Percentiles rank a stretch among this genome's conserved stretches.
Evolutionary conservation across 2,888 invertebrate genomes (phyloP).

Genomic region (Hedychridium roseum): DNA sequence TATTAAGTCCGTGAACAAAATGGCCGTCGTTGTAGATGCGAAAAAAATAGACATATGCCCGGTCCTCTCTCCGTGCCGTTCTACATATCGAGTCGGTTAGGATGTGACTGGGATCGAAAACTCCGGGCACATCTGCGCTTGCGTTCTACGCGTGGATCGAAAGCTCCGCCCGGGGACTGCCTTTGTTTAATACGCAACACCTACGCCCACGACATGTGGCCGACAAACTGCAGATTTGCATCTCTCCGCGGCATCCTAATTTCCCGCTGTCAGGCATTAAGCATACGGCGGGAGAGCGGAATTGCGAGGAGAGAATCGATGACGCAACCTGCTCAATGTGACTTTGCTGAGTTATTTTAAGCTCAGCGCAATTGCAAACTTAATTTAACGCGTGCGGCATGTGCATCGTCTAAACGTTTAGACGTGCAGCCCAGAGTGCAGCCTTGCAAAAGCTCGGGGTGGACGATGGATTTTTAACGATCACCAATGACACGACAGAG

Average conservation of each 20-base stretch:
- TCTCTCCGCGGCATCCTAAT: slow-evolving; percentile 25
- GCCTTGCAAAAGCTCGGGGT: no score
- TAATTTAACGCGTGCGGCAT: no score
- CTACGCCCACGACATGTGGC: slow-evolving; percentile 56
- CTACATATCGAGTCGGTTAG: slow-evolving; percentile 22
- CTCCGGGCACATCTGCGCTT: slow-evolving; percentile 26
- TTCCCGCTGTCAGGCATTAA: slow-evolving; percentile 12
- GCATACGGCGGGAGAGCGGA: background rate
- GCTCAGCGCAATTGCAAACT: no score
- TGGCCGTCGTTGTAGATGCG: slow-evolving; percentile 42
- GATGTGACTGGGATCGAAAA: slow-evolving; percentile 43
- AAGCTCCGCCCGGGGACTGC: slow-evolving; percentile 56
- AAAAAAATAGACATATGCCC: slow-evolving; percentile 27
- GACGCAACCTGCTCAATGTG: background rate
- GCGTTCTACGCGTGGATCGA: slow-evolving; percentile 47
- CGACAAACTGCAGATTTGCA: slow-evolving; percentile 32
- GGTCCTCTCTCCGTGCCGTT: slow-evolving; percentile 4
- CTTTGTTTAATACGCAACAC: slow-evolving; percentile 54
- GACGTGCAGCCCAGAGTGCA: no score
- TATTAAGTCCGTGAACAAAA: slow-evolving; percentile 52
- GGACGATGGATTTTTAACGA: no score
- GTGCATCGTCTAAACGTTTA: no score
- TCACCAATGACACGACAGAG: no score
- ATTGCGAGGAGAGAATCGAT: no score
- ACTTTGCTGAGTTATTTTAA: no score